phyloP scores from a whole-genome alignment of 2,113 vertebrate genomes.

The Eurystomus gularis region DNA sequence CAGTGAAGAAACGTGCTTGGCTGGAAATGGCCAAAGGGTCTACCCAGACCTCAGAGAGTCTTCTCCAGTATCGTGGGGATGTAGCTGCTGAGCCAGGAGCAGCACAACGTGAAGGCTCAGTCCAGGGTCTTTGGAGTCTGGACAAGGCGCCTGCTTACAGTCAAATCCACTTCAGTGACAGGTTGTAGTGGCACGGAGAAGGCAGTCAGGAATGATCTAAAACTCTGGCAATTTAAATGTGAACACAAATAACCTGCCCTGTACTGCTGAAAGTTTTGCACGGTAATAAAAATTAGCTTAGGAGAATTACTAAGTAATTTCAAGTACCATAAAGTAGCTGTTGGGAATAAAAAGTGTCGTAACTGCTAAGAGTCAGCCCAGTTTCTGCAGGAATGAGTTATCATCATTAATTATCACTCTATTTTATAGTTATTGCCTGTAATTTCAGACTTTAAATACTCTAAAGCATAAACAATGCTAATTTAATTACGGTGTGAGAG shows the following conservation, averaged over 20 bases:
- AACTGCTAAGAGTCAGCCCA: constrained; percentile 49
- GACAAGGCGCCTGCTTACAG: not conserved
- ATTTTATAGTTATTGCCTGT: constrained; percentile 75
- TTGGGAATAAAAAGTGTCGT: constrained; percentile 72
- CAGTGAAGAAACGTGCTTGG: not conserved
- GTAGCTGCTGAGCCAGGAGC: not conserved
- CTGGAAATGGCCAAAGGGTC: not conserved
- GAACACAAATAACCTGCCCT: not conserved
- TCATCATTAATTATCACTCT: constrained; percentile 77
- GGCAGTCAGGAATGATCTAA: not conserved
- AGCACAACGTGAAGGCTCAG: not conserved
- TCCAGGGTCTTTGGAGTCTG: not conserved
- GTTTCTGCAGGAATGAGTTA: constrained; percentile 71
- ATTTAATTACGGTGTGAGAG: constrained; percentile 69
- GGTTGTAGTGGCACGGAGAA: not conserved
- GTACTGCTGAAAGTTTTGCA: constrained; percentile 32
- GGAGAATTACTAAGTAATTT: constrained; percentile 64
- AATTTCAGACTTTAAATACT: constrained; percentile 78
- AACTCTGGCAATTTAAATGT: not conserved
- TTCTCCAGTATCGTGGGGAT: accelerated
- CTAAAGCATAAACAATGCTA: constrained; percentile 74
- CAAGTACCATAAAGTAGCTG: constrained; percentile 68
- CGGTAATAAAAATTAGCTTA: constrained; percentile 57
- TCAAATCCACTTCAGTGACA: not conserved
- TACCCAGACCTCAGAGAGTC: not conserved